phyloP scores from a whole-genome alignment of 2,888 invertebrate species.

The Pollenia amentaria region DNA sequence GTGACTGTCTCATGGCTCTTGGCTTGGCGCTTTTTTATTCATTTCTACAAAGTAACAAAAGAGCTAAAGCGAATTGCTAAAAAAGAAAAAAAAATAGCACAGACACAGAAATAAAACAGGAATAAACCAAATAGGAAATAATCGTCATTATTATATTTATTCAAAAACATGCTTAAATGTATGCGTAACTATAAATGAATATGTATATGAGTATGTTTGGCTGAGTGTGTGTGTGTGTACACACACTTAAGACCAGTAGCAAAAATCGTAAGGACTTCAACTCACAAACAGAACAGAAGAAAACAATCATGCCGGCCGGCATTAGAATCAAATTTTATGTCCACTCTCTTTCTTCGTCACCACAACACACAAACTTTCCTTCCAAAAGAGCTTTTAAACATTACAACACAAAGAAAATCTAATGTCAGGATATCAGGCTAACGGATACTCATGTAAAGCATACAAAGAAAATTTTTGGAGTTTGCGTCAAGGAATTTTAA shows the following conservation, averaged over 20 bases:
- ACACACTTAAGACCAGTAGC: conserved; percentile 41
- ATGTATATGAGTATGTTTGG: neutral
- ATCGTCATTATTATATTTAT: conserved; percentile 61
- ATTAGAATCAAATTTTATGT: conserved; percentile 67
- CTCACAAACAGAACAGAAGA: conserved; percentile 31
- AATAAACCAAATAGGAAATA: conserved; percentile 61
- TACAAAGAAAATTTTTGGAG: conserved; percentile 32
- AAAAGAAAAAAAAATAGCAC: conserved; percentile 26
- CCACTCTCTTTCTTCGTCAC: conserved; percentile 9
- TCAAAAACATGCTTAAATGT: conserved; percentile 32
- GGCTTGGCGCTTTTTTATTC: neutral
- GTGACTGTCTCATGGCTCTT: conserved; percentile 42
- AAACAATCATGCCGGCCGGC: conserved; percentile 71
- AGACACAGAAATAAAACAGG: conserved; percentile 20
- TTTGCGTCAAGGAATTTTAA: conserved; percentile 34
- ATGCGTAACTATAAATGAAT: neutral
- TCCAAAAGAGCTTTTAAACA: conserved; percentile 10
- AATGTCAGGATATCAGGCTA: conserved; percentile 12
- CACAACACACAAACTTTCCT: neutral
- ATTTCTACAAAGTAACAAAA: conserved; percentile 29
- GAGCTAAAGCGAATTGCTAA: conserved; percentile 4
- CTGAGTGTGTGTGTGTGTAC: neutral
- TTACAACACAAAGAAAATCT: conserved; percentile 70
- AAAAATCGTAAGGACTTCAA: conserved; percentile 62
- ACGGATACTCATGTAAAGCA: conserved; percentile 41